phyloP scores from a whole-genome alignment of 2,888 invertebrate genomes.

The Cephus nigrinus region DNA sequence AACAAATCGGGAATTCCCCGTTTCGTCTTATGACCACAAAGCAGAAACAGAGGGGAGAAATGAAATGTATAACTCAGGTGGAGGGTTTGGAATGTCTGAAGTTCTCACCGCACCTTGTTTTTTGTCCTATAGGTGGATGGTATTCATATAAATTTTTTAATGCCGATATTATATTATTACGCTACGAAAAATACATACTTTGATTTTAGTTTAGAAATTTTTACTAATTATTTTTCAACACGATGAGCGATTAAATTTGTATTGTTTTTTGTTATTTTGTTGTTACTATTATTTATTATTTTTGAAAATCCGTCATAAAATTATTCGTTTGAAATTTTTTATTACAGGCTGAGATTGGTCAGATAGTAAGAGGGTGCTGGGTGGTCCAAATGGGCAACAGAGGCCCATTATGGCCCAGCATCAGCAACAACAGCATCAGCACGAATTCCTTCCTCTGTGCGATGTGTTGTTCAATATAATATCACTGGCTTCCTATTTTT shows the following conservation, averaged over 20 bases:
- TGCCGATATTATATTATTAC: not conserved
- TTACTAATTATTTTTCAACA: not conserved
- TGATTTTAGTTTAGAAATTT: not conserved
- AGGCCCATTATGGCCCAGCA: slow-evolving; percentile 65
- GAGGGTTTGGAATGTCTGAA: not conserved
- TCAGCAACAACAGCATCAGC: slow-evolving; percentile 55
- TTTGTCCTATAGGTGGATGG: not conserved
- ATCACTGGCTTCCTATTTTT: slow-evolving; percentile 89
- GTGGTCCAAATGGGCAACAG: slow-evolving; percentile 62
- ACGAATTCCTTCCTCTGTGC: slow-evolving; percentile 89
- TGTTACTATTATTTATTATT: not conserved
- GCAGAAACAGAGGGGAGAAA: not conserved
- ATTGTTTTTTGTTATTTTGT: not conserved
- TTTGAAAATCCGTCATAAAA: not conserved
- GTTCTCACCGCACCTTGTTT: not conserved
- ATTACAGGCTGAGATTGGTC: slow-evolving; percentile 27
- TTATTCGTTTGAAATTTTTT: not conserved
- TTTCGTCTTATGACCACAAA: not conserved
- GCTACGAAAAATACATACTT: not conserved
- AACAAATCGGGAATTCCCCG: not conserved
- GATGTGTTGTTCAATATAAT: slow-evolving; percentile 93
- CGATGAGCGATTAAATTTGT: not conserved
- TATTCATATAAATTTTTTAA: not conserved
- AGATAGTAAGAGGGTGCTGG: slow-evolving; percentile 40
- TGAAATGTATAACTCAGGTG: not conserved